Evolutionary conservation across 2,113 vertebrate genomes (phyloP).

Genomic region (Cromileptes altivelis): DNA sequence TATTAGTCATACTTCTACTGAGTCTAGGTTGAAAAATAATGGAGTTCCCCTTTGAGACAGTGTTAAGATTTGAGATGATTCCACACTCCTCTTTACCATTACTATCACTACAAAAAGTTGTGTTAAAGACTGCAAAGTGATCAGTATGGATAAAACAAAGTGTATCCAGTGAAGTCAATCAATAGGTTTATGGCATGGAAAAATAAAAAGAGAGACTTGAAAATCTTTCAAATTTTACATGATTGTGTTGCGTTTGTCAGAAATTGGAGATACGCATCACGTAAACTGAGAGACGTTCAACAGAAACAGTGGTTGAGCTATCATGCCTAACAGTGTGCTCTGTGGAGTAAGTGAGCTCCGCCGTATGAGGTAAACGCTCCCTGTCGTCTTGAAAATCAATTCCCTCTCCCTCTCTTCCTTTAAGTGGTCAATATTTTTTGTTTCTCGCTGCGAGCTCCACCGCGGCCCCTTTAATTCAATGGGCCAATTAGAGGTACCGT

Average conservation of each 20-base stretch:
- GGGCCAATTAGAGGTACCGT: conserved; percentile 96
- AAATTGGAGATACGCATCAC: conserved; percentile 5
- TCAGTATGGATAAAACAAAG: neutral
- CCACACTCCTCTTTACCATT: neutral
- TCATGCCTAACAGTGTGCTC: conserved; percentile 63
- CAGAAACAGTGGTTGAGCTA: conserved; percentile 16
- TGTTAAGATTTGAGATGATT: neutral
- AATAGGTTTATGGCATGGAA: neutral
- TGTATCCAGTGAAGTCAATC: neutral
- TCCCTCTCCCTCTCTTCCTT: conserved; percentile 88
- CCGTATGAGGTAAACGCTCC: conserved; percentile 88
- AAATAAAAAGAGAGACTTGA: neutral
- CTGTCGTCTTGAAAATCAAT: conserved; percentile 92
- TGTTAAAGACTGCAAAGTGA: neutral
- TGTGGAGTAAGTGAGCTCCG: conserved; percentile 73
- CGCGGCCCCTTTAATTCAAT: conserved; percentile 92
- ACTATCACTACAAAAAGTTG: neutral
- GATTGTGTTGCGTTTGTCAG: conserved; percentile 1
- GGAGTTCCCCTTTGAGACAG: no score
- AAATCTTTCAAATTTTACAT: conserved; percentile 17
- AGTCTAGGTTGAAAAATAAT: no score
- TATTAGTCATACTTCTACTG: no score
- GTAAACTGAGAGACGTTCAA: conserved; percentile 8
- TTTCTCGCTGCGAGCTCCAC: conserved; percentile 87
- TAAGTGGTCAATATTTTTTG: conserved; percentile 98